Evolutionary conservation across 2,797 vertebrate species (phyloP), one percentile per base, ranked within the genome.

Genomic region (Anguilla anguilla): DNA sequence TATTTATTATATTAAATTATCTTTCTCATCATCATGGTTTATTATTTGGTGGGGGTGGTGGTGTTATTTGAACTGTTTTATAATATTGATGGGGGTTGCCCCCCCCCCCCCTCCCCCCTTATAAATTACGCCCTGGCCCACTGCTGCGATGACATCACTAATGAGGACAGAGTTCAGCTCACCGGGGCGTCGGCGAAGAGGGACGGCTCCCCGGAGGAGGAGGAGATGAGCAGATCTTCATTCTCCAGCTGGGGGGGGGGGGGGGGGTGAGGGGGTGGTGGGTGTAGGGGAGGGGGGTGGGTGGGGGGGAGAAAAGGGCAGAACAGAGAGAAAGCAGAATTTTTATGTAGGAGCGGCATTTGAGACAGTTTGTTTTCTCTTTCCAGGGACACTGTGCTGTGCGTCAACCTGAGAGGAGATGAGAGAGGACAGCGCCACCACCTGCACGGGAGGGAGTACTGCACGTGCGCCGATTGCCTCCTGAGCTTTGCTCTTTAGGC

Each of bases 201-300:
- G 79, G 96, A 96, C 87, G 95, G 90, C 90, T 96, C 96, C 93
- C 95, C 96, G 88, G 95, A 96, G 93, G 96, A 95, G 90, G 94
- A 92, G 94, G 91, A 96, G 95, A 97, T 96, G 94, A 97, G 96
- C 94, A 97, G 95, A 95, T 96, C 96, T 90, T 96, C 96, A 91
- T 94, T 94, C 93, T 95, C 95, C 95, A 97, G 96, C 96, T 97
- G 96, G 85, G 89, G 93, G 91, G 92, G 91, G 25, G n/a, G n/a
- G n/a, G n/a, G 39, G 46, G 2, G 11, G 43, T 11, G 3, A 17
- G 43, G 43, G 25, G 15, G 43, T 1, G 4, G 2, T 22, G 46
- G 25, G 15, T 96, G 96, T 86, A 89, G 93, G 91, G 92, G 91
- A n/a, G 25, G 17, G 46, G 2, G 31, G 43, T 13, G 5, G 2